A percentile compares a stretch with the other conserved stretches of the same genome.
Conservation (phyloP, 2,113 vertebrate genomes). For the Prunella fulvescens region DNA sequence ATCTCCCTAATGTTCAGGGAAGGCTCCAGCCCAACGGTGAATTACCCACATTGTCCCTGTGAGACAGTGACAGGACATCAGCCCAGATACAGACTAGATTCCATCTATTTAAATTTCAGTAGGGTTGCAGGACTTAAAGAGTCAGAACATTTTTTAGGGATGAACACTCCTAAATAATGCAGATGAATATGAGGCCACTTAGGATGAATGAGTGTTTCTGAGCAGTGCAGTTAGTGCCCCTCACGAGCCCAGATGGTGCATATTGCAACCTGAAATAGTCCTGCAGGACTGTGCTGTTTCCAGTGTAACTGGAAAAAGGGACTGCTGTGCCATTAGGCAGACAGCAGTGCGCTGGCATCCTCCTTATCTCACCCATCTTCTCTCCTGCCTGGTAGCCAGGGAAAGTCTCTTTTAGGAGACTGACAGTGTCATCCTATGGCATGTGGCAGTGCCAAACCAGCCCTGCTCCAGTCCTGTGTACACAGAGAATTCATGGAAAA, state of each 20-base stretch:
- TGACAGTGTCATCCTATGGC: fast-evolving
- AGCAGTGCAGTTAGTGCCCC: neutral
- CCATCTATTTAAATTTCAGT: neutral
- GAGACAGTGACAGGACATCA: neutral
- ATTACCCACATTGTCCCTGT: neutral
- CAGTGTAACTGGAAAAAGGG: neutral
- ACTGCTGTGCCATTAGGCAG: neutral
- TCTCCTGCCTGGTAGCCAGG: neutral
- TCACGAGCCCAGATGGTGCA: neutral
- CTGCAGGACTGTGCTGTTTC: neutral
- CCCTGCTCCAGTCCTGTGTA: neutral
- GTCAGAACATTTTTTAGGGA: neutral
- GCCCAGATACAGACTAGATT: neutral
- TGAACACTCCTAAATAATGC: neutral
- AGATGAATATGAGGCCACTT: neutral
- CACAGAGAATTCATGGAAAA: neutral
- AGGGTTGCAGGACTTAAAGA: neutral
- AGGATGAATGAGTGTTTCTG: neutral
- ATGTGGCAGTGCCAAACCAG: neutral
- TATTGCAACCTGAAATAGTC: neutral
- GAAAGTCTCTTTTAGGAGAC: neutral
- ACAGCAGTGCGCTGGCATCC: neutral
- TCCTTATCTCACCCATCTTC: neutral
- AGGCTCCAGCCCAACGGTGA: neutral
- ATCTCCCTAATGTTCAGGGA: neutral